Base-by-base conservation (phyloP, 2,797 vertebrate genomes). In the Lophotriccus pileatus region DNA sequence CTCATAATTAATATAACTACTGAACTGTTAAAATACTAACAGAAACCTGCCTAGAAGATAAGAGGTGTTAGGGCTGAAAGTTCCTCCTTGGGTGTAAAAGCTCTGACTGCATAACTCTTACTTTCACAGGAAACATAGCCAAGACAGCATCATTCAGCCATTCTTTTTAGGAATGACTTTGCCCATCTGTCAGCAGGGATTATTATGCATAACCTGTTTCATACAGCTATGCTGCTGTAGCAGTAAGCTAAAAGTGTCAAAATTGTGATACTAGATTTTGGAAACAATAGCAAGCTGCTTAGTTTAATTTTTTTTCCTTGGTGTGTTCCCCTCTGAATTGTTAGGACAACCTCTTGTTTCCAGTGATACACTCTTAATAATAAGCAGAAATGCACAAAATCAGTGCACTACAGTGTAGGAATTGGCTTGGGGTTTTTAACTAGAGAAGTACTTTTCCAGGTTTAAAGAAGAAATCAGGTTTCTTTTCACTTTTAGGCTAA, bases 131-230 rank as follows among this genome's bases (percentile, higher is more conserved):
- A 78, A 90, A 49, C 53, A 21, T 10, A 83, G 37, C 47, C 37
- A 76, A 84, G 66, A 32, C 32, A 84, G 44, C 81, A 80, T 73
- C 37, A 82, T 28, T 47, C 75, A 97, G n/a, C 55, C 37, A 84
- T 82, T 94, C 22, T 87, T 97, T 95, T 77, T 59, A 93, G 81
- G 63, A 97, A 91, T 62, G 69, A 80, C 44, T 94, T 91, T 94
- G 58, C 41, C 73, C 60, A 86, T 95, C 55, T 93, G 76, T 74
- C 95, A 80, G 13, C 28, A 76, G 37, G 76, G 67, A 87, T 97
- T 87, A 90, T 97, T 95, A 95, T 91, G 67, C 72, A 76, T 77
- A 95, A 92, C 28, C 53, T 89, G 32, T 64, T 93, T 88, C 94
- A 43, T 47, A 59, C 10, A 84, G 62, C 70, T 89, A 36, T 55